Conservation (phyloP, 2,113 vertebrate genomes). For the Tricholaema leucomelas region DNA sequence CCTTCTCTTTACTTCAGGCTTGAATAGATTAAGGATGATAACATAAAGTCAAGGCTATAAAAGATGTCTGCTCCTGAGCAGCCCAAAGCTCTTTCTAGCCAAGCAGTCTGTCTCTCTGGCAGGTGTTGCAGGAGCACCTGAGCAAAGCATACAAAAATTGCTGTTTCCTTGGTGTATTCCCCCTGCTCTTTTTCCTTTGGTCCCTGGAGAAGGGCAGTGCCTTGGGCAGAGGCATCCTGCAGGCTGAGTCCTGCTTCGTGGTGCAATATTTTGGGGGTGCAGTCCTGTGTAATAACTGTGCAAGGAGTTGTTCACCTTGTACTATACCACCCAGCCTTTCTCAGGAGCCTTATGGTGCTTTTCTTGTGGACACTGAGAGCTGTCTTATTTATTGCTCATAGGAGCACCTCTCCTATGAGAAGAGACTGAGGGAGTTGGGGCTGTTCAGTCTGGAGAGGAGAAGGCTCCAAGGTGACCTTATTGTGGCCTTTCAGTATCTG, state of each 20-base stretch:
- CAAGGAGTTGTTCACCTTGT: neutral
- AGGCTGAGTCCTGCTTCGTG: neutral
- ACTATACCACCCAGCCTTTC: neutral
- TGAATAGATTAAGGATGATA: neutral
- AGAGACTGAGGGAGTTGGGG: no score
- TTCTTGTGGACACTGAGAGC: neutral
- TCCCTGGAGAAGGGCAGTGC: neutral
- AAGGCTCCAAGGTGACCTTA: no score
- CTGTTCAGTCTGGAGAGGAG: no score
- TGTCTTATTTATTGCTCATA: neutral
- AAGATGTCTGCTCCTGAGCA: neutral
- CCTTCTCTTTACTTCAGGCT: neutral
- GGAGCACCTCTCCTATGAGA: no score
- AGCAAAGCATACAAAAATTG: neutral
- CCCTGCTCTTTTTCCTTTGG: neutral
- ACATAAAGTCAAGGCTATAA: neutral
- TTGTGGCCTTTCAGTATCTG: no score
- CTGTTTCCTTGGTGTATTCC: neutral
- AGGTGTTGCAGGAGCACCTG: neutral
- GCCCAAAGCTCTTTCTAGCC: neutral
- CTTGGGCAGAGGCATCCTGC: neutral
- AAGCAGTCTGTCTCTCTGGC: neutral
- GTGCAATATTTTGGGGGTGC: neutral
- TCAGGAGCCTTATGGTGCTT: neutral
- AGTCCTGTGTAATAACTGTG: neutral